Evolutionary conservation across 2,797 vertebrate genomes (phyloP).

Genomic region (Halcyon chelicuti): DNA sequence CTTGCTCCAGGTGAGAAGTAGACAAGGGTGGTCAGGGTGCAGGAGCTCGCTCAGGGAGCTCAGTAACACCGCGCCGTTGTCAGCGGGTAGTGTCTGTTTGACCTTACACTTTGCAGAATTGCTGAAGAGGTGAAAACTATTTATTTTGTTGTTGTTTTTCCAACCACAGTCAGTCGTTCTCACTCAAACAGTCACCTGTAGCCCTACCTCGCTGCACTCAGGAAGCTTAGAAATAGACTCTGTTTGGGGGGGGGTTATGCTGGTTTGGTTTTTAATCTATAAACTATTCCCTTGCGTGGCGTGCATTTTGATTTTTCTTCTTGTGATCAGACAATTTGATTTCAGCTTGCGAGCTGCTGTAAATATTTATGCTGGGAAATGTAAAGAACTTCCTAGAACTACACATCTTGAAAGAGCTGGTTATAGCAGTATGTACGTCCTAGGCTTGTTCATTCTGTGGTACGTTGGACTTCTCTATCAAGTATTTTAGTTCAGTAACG

Average conservation of each 20-base stretch:
- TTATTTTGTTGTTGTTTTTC: neutral
- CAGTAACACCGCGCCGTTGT: neutral
- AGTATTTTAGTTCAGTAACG: neutral
- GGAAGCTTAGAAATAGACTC: neutral
- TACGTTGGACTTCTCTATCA: neutral
- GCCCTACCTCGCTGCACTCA: neutral
- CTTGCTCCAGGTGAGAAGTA: neutral
- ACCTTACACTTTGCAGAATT: neutral
- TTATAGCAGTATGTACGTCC: neutral
- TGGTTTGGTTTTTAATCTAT: neutral
- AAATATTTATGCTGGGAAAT: neutral
- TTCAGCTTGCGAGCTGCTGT: neutral
- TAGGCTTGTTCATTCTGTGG: neutral
- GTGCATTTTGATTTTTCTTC: neutral
- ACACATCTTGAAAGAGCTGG: neutral
- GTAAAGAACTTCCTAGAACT: neutral
- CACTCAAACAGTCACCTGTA: neutral
- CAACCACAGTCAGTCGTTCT: neutral
- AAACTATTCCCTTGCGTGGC: neutral
- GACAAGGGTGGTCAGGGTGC: rapidly evolving
- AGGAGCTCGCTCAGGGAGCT: neutral
- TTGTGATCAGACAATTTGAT: neutral
- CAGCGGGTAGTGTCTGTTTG: neutral
- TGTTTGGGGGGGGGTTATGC: neutral
- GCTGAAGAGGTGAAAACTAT: neutral